Conservation (phyloP, 2,797 vertebrate species). For the Melanotaenia maccullochi region DNA sequence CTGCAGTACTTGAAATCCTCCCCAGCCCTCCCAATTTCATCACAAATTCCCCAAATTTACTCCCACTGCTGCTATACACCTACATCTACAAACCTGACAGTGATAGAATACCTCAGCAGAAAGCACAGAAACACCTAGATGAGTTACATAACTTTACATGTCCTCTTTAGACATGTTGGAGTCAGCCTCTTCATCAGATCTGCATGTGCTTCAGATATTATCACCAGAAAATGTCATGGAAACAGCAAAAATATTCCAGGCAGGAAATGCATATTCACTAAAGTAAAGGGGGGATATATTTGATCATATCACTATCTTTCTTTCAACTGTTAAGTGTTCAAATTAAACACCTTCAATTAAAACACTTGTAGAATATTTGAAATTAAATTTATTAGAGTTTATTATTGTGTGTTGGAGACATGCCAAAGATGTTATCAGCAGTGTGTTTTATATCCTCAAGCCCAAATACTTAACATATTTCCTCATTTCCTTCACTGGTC, state of each 20-base stretch:
- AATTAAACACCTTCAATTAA: neutral
- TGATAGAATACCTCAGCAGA: conserved; percentile 9
- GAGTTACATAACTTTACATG: neutral
- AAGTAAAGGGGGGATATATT: neutral
- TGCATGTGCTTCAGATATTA: neutral
- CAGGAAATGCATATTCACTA: neutral
- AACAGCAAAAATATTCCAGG: neutral
- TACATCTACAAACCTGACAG: conserved; percentile 8
- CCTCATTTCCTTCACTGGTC: conserved; percentile 10
- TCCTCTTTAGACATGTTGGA: neutral
- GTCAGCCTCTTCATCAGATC: neutral
- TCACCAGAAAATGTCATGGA: neutral
- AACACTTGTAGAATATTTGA: neutral
- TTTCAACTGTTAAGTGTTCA: neutral
- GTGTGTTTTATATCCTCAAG: neutral
- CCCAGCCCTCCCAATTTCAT: conserved; percentile 24
- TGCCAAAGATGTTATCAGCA: neutral
- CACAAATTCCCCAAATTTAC: conserved; percentile 22
- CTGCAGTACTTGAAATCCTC: conserved; percentile 51
- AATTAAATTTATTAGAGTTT: neutral
- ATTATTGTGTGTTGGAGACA: neutral
- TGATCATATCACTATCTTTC: neutral
- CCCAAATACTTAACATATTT: conserved; percentile 19
- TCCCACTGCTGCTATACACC: neutral
- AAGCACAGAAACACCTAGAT: neutral